Base-by-base conservation (phyloP, 1,140 invertebrate genomes). In the Psilanteris sp. region DNA sequence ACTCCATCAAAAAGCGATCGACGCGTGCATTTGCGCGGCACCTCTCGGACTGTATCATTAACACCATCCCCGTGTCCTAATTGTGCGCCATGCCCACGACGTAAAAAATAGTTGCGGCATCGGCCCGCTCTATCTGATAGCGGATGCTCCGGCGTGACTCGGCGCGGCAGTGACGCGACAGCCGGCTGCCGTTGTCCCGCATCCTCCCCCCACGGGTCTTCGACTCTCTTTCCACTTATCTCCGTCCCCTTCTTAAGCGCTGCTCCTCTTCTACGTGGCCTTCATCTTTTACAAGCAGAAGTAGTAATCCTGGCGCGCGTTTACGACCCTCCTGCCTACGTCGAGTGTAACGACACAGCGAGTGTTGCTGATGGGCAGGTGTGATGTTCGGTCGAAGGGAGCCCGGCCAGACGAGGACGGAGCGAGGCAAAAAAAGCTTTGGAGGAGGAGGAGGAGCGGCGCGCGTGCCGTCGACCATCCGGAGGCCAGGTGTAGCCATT, bases 391-490 rank as follows among this genome's bases (percentile, higher is more conserved):
- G 67, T 66, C 43, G 59, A 62, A 59, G 75, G 66, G 37, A 71
- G 37, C 55, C 39, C 0, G 7, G 5, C 36, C 24, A 3, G 39
- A 67, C 16, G n/a, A 57, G 9, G 59, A 66, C 8, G 32, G 41
- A 66, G 37, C 68, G 55, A 41, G 36, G 50, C 37, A 22, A 29
- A 54, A 22, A 37, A 70, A 29, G 36, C 26, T 34, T n/a, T n/a
- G n/a, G 41, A 43, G 61, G 48, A 55, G 32, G 72, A 72, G 46
- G 68, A 71, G 48, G 67, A 57, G 64, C 37, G 72, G 62, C 59
- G 52, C 85, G 85, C 85, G 85, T 86, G 84, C 85, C 85, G 81
- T 82, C 85, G 82, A 85, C 84, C 84, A 87, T 87, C 84, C 82
- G 83, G 82, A 87, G 83, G 83, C 85, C 85, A 87, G 85, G 84